Evolutionary conservation across 2,113 vertebrate species (phyloP).

Genomic region (Mustela nigripes): DNA sequence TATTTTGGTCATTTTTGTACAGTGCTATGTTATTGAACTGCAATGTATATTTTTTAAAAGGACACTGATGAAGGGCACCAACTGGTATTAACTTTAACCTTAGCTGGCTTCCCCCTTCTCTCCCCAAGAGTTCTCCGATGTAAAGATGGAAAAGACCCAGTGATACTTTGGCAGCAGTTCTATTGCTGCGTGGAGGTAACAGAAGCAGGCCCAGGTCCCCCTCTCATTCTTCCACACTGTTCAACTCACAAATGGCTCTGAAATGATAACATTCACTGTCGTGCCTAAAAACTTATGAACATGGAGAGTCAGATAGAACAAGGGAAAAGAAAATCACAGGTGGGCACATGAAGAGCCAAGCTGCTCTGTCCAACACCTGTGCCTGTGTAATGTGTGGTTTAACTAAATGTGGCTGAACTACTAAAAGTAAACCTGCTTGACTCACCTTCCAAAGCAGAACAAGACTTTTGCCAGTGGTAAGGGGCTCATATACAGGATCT

Average conservation of each 20-base stretch:
- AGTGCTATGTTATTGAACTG: constrained; percentile 84
- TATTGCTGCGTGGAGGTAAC: constrained; percentile 68
- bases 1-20: constrained; percentile 80
- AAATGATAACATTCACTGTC: constrained; percentile 72
- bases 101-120: constrained; percentile 54
- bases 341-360: constrained; percentile 79
- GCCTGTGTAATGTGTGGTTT: constrained; percentile 86
- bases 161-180: constrained; percentile 67
- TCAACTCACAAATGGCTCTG: constrained; percentile 78
- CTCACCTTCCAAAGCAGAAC: constrained; percentile 77
- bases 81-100: constrained; percentile 67
- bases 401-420: constrained; percentile 72
- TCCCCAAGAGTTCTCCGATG: constrained; percentile 62
- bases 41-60: constrained; percentile 79
- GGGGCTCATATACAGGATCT: constrained; percentile 95
- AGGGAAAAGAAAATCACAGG: constrained; percentile 50
- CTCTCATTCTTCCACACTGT: constrained; percentile 71
- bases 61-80: constrained; percentile 74
- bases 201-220: constrained; percentile 69
- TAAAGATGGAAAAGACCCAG: constrained; percentile 71
- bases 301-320: constrained; percentile 61
- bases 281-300: constrained; percentile 76
- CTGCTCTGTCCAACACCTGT: constrained; percentile 88
- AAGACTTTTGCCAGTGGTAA: constrained; percentile 92
- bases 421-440: constrained; percentile 68